phyloP scores from a whole-genome alignment of 2,113 vertebrate species.

The Eclectus roratus region DNA sequence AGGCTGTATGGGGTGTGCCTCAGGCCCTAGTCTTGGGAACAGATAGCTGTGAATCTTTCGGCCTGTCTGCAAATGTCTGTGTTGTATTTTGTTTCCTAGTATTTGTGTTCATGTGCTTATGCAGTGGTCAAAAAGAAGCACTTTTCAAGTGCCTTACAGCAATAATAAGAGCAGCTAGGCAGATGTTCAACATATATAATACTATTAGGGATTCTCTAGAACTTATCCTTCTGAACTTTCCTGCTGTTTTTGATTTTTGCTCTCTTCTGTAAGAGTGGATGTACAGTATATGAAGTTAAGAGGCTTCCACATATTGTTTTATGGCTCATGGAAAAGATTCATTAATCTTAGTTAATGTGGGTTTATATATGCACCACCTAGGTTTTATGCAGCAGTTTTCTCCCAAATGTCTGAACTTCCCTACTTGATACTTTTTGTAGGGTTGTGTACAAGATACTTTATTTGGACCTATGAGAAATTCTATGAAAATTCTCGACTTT shows the following conservation, averaged over 20 bases:
- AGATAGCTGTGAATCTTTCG: not conserved
- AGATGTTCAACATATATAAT: not conserved
- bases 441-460: not conserved
- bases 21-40: not conserved
- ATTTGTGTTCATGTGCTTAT: not conserved
- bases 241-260: not conserved
- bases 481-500: not conserved
- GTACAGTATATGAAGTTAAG: not conserved
- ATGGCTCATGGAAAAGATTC: not conserved
- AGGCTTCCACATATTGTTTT: not conserved
- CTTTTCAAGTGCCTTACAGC: not conserved
- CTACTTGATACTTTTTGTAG: not conserved
- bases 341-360: not conserved
- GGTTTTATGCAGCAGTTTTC: not conserved
- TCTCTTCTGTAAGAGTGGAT: not conserved
- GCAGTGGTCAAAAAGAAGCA: not conserved
- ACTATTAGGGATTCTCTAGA: not conserved
- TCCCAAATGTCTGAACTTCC: not conserved
- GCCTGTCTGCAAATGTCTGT: not conserved
- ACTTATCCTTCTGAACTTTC: not conserved
- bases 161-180: not conserved
- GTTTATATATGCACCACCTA: not conserved
- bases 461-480: not conserved
- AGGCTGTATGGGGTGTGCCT: not conserved
- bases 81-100: not conserved